Evolutionary conservation across 2,113 vertebrate genomes (phyloP).

Genomic region (Mola mola): DNA sequence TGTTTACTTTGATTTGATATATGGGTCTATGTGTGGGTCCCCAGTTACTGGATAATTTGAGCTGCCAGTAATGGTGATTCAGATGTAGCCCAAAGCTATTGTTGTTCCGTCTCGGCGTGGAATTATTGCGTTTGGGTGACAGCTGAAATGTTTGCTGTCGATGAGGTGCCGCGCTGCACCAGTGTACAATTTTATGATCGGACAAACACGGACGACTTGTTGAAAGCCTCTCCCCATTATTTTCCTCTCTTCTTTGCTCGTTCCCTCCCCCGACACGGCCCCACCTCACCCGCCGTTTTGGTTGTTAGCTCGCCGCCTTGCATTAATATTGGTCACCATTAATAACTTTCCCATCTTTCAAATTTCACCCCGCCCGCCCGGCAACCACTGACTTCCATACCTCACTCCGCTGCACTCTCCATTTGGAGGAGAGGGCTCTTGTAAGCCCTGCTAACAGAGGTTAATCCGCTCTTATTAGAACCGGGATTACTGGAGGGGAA

Average conservation of each 20-base stretch:
- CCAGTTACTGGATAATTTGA: conserved; percentile 50
- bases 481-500: conserved; percentile 78
- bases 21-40: conserved; percentile 30
- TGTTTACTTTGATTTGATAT: conserved; percentile 69
- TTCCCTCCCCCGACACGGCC: background rate
- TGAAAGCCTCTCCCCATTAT: conserved; percentile 39
- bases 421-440: conserved; percentile 72
- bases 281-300: conserved; percentile 19
- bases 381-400: conserved; percentile 56
- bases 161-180: conserved; percentile 42
- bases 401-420: conserved; percentile 58
- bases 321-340: conserved; percentile 62
- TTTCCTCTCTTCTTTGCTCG: conserved; percentile 21
- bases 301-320: conserved; percentile 19
- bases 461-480: conserved; percentile 84
- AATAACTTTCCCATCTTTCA: conserved; percentile 73
- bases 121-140: conserved; percentile 43
- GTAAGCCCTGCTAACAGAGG: conserved; percentile 79
- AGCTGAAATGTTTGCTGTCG: conserved; percentile 49
- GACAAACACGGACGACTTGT: conserved; percentile 46
- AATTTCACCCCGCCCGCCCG: conserved; percentile 42
- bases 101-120: conserved; percentile 31
- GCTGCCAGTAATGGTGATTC: conserved; percentile 40
- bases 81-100: conserved; percentile 48
- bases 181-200: conserved; percentile 47